These are phyloP conservation scores for Neomicropteryx cornuta DNA, from an alignment of 1,140 invertebrate genomes.

Conservation along the genomic window DNA sequence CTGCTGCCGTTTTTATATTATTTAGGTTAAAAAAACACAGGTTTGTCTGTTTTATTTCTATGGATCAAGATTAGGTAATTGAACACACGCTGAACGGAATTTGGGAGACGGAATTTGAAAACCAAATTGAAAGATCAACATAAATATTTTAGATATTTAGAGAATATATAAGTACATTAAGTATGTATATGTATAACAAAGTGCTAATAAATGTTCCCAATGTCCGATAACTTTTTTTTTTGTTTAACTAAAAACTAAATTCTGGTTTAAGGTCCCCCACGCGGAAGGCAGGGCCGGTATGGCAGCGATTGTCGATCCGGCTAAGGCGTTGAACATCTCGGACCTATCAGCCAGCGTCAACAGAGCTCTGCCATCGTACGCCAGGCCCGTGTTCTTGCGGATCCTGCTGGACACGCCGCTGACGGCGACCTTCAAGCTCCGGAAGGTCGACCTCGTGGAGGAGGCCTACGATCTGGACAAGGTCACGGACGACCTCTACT, in stretches of 20 bases:
- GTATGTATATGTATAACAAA: no score
- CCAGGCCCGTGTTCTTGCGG: slow-evolving; percentile 82
- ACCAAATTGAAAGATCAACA: no score
- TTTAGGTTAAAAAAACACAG: no score
- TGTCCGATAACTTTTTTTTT: no score
- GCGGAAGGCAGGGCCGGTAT: slow-evolving; percentile 91
- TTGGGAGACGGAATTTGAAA: no score
- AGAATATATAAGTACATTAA: no score
- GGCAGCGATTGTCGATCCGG: slow-evolving; percentile 79
- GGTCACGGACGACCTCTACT: slow-evolving; percentile 62
- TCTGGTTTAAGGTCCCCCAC: slow-evolving; percentile 52
- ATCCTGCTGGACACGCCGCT: slow-evolving; percentile 66
- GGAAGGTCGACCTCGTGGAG: slow-evolving; percentile 69
- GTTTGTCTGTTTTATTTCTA: no score
- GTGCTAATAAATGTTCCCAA: no score
- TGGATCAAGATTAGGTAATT: no score
- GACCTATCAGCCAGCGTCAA: slow-evolving; percentile 51
- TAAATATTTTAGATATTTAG: no score
- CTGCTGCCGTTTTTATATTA: no score
- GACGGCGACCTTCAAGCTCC: slow-evolving; percentile 88
- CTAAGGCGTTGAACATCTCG: slow-evolving; percentile 52
- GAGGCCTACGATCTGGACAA: slow-evolving; percentile 62
- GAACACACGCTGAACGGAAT: no score
- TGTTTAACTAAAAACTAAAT: neutral
- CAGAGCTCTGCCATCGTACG: slow-evolving; percentile 67